Base-by-base conservation (phyloP, 2,797 vertebrate species). In the Peromyscus eremicus region DNA sequence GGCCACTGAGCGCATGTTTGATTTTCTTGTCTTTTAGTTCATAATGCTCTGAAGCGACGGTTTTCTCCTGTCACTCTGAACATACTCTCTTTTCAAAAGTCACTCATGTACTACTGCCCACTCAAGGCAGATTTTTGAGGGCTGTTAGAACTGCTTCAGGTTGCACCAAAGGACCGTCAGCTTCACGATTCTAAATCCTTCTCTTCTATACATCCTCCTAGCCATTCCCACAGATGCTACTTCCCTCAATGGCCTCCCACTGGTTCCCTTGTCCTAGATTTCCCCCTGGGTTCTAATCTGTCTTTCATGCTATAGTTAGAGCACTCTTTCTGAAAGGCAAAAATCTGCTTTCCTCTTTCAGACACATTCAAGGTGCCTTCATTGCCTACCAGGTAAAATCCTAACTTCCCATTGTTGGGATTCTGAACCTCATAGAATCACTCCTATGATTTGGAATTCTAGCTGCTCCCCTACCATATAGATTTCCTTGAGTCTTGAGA, bases 21-120 rank as follows among this genome's bases (percentile, higher is more conserved):
- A 17, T 76, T 76, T 91, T 4, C 75, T 73, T 9, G 23, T 60
- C 57, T 80, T 17, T 62, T 62, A 68, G 76, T 68, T 94, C 70
- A 79, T 40, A n/a, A 60, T 40, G 68, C 62, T 62, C 62, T 60
- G 43, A 92, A 76, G 57, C 46, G 89, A 71, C 46, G 75, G 70
- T 29, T 84, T 92, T 55, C 55, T 83, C n/a, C 64, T 92, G 57
- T 83, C 92, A 81, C 25, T 77, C 25, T 60, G 57, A 87, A 80
- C 3, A 25, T 2, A 9, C 46, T 80, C 55, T 23, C 43, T 91
- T 46, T 46, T 10, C 7, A 62, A 93, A 60, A 95, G 73, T 87
- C 88, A 85, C 79, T 55, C 46, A 43, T 40, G n/a, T 82, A 81
- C 62, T 37, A 60, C 77, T 37, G 60, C 52, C 43, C 7, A 32